A percentile compares a stretch with the other conserved stretches of the same genome.
Evolutionary conservation across 2,113 vertebrate species (phyloP).

Genomic region (Morone saxatilis): DNA sequence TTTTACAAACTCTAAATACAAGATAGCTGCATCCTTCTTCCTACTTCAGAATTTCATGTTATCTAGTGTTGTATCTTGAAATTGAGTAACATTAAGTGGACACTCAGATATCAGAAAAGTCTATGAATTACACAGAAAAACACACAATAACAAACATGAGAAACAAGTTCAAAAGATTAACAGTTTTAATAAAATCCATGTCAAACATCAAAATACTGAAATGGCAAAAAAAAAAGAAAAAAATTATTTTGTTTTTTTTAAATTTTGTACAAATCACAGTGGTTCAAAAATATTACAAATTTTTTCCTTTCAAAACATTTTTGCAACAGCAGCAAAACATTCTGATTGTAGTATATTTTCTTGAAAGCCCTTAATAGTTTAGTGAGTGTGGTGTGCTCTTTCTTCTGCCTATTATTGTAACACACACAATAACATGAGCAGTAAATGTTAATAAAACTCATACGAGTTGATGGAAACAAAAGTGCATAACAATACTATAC

Average conservation of each 20-base stretch:
- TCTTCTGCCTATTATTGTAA: constrained; percentile 70
- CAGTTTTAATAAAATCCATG: constrained; percentile 87
- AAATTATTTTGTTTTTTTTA: constrained; percentile 48
- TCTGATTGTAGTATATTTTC: constrained; percentile 81
- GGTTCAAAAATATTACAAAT: constrained; percentile 87
- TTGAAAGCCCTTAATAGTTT: constrained; percentile 84
- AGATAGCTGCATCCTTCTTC: background rate
- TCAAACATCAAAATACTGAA: constrained; percentile 89
- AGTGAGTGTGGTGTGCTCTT: constrained; percentile 76
- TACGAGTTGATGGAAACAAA: constrained; percentile 72
- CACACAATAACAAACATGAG: constrained; percentile 7
- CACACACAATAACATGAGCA: constrained; percentile 62
- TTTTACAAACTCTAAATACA: background rate
- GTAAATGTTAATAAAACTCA: constrained; percentile 71
- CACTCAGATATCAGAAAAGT: background rate
- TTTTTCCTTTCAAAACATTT: constrained; percentile 79
- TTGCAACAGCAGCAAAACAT: constrained; percentile 87
- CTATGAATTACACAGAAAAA: background rate
- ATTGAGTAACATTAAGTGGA: background rate
- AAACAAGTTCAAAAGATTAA: constrained; percentile 78
- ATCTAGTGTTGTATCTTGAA: background rate
- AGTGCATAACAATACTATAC: constrained; percentile 79
- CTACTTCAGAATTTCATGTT: background rate
- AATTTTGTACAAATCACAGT: constrained; percentile 87
- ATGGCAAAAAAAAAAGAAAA: constrained; percentile 78